Evolutionary conservation across 1,140 invertebrate genomes (phyloP), one percentile per base, ranked within the genome.

Genomic region (Notospermus geniculatus): DNA sequence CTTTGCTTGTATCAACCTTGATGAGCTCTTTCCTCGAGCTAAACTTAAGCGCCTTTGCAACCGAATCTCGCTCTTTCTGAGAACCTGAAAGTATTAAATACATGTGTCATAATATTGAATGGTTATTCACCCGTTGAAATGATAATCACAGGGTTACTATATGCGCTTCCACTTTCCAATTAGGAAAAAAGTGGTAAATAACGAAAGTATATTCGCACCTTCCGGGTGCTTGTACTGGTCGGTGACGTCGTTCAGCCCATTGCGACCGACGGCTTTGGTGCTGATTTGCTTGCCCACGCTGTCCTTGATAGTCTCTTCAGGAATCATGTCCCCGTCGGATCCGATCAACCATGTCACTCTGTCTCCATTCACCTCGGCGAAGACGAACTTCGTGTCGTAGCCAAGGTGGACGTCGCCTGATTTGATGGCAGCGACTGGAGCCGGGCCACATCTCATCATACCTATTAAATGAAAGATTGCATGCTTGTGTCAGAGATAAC

Each of bases 211-310:
- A n/a, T n/a, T 70, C 22, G 88, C 79, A 76, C 90, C 89, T 0
- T 83, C 86, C 27, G 84, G 77, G 0, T 86, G 85, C 5, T 93
- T 90, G 28, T 62, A 57, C 23, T 73, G 68, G 58, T 71, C 66
- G 13, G 59, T 62, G 7, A 60, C 55, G 39, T 74, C 74, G 9
- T 50, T 88, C 78, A 66, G 87, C 86, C 87, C 89, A 89, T 68
- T 55, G 66, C 83, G 85, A 7, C 90, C 90, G 25, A 92, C 86
- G 22, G 89, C 87, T 84, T 95, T 96, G 0, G 93, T 95, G 67
- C 90, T 91, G 27, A 96, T 91, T 27, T 87, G 80, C 73, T 90
- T 86, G 0, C 93, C 93, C 71, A 95, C 88, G 23, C 89, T 91
- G 72, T 52, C 11, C 5, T 19, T 30, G n/a, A 11, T 7, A 7